A percentile compares a stretch with the other conserved stretches of the same genome.
Evolutionary conservation across 2,113 vertebrate species (phyloP).

Genomic region (Oncorhynchus keta): DNA sequence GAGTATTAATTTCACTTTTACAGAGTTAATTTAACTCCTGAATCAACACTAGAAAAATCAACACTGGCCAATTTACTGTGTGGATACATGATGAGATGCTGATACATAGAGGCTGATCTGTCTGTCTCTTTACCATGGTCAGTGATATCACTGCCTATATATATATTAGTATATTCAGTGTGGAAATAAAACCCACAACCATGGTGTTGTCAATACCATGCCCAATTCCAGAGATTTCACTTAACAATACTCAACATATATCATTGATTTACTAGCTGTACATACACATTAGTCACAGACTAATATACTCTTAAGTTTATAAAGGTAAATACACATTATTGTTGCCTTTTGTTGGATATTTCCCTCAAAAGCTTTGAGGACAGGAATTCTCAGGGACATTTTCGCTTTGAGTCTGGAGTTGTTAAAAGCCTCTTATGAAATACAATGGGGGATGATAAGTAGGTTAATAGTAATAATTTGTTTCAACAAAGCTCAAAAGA

Average conservation of each 20-base stretch:
- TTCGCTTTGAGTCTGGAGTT: constrained; percentile 8
- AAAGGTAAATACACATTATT: neutral
- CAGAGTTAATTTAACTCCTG: no score
- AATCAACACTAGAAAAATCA: no score
- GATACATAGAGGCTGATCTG: neutral
- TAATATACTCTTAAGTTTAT: neutral
- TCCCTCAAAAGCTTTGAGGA: neutral
- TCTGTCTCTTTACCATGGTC: neutral
- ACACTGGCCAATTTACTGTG: no score
- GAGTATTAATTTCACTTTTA: no score
- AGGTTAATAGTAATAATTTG: constrained; percentile 28
- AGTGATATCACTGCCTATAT: neutral
- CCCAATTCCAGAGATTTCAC: no score
- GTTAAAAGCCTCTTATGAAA: constrained; percentile 33
- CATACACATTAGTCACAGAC: no score
- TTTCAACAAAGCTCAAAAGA: constrained; percentile 38
- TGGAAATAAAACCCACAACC: neutral
- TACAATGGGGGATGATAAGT: constrained; percentile 25
- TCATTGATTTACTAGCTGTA: no score
- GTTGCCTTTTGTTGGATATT: neutral
- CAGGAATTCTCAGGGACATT: neutral
- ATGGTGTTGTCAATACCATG: neutral
- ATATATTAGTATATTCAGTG: neutral
- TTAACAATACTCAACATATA: no score
- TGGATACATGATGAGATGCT: no score